Conservation (phyloP, 2,113 vertebrate genomes). For the Silurus asotus region DNA sequence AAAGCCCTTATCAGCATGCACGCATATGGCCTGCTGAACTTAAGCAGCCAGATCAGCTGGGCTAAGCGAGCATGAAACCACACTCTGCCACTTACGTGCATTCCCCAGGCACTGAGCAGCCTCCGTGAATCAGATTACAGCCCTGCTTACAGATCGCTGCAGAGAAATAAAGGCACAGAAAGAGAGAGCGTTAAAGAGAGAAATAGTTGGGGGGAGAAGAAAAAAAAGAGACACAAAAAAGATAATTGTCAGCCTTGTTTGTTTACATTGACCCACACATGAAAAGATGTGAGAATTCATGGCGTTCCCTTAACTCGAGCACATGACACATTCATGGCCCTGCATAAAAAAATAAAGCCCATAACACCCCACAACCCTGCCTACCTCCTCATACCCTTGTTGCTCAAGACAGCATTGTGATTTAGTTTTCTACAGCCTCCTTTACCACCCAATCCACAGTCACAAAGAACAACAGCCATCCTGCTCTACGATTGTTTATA, state of each 20-base stretch:
- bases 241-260: constrained; percentile 43
- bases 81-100: constrained; percentile 83
- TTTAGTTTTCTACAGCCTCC: constrained; percentile 59
- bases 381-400: constrained; percentile 53
- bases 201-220: constrained; percentile 22
- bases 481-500: constrained; percentile 32
- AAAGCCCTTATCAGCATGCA: constrained; percentile 49
- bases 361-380: constrained; percentile 4
- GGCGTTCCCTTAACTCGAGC: constrained; percentile 11
- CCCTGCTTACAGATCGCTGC: constrained; percentile 95
- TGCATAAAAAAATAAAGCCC: neutral
- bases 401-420: constrained; percentile 58
- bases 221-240: neutral
- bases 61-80: constrained; percentile 51
- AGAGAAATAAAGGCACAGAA: constrained; percentile 48
- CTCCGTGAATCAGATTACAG: constrained; percentile 87
- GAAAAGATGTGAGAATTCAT: constrained; percentile 60
- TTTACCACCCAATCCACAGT: constrained; percentile 46
- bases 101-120: constrained; percentile 83
- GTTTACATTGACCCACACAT: constrained; percentile 53
- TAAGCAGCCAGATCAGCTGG: constrained; percentile 49
- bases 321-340: constrained; percentile 61
- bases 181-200: constrained; percentile 8
- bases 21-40: constrained; percentile 53
- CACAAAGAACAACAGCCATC: neutral